A percentile compares a stretch with the other conserved stretches of the same genome.
phyloP scores from a whole-genome alignment of 2,113 vertebrate species.

The Dendropsophus ebraccatus region DNA sequence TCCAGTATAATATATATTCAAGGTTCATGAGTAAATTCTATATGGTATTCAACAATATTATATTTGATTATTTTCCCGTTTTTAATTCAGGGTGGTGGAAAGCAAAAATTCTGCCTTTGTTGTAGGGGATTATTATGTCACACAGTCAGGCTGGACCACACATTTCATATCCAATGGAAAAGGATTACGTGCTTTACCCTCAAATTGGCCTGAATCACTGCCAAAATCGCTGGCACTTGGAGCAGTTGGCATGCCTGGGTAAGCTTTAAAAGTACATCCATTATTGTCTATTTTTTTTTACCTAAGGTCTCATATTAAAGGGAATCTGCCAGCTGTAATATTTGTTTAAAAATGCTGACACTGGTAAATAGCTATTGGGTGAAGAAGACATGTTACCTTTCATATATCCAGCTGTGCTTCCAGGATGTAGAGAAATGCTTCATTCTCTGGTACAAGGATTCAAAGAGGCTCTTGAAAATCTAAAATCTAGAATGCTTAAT shows the following conservation, averaged over 20 bases:
- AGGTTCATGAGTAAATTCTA: too few relatives aligned
- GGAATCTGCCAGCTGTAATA: too few relatives aligned
- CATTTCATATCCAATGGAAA: constrained; percentile 78
- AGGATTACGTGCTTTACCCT: constrained; percentile 67
- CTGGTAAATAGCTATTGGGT: too few relatives aligned
- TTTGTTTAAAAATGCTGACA: too few relatives aligned
- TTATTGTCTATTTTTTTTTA: neutral
- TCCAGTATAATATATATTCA: too few relatives aligned
- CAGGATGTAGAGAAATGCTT: too few relatives aligned
- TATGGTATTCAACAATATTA: neutral
- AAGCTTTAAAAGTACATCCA: constrained; percentile 53
- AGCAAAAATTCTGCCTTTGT: constrained; percentile 80
- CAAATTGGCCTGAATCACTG: constrained; percentile 78
- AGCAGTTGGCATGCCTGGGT: constrained; percentile 87
- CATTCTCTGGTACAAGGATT: too few relatives aligned
- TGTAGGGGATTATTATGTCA: constrained; percentile 71
- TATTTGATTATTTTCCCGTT: constrained; percentile 45
- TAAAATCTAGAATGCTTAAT: too few relatives aligned
- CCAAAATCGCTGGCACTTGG: constrained; percentile 83
- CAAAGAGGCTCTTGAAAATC: too few relatives aligned
- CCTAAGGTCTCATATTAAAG: too few relatives aligned
- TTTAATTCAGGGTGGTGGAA: constrained; percentile 75
- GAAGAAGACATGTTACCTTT: too few relatives aligned
- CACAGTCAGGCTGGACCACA: constrained; percentile 77
- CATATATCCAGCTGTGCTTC: too few relatives aligned